Evolutionary conservation across 2,797 vertebrate species (phyloP), one percentile per base, ranked within the genome.

Genomic region (Trachops cirrhosus): DNA sequence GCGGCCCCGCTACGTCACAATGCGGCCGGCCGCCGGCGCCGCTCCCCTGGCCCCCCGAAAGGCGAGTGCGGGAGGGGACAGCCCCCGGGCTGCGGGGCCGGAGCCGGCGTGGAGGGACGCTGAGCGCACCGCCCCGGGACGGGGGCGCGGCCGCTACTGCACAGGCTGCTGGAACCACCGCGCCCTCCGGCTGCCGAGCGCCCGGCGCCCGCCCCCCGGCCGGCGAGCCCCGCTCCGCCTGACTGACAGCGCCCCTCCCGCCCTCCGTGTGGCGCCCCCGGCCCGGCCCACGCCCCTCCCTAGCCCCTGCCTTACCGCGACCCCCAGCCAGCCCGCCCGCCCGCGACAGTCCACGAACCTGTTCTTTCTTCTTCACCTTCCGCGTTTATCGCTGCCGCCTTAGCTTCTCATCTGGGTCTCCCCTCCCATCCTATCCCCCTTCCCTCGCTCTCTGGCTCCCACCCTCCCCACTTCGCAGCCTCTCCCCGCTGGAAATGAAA

Each of bases 1-100:
- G 97, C 96, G 96, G 97, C 93, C 95, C 97, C 94, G 90, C 98
- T 98, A 98, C 98, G 98, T 98, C 98, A 98, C 98, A 98, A 97
- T 97, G 95, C 97, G 94, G 97, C 97, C 97, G n/a, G 96, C 94
- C 91, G 94, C 95, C 59, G 94, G 96, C 93, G 96, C 96, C 75
- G 89, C 94, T 95, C 89, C 97, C 89, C 89, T n/a, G 92, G 95
- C 52, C 89, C 96, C 95, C 78, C 91, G 85, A 44, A 79, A 11
- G 77, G 90, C 46, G 85, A 64, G 90, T 75, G 88, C 67, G 64
- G 77, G 54, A 54, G 74, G 62, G 85, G 84, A 52, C 26, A 34
- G 86, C 84, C 89, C 92, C 50, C 50, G 86, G 82, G 80, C 96
- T 7, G 64, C 57, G 29, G 46, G 78, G 54, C 85, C 4, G 16